Evolutionary conservation across 1,140 invertebrate genomes (phyloP).

Genomic region (Drosophila nigromelanica): DNA sequence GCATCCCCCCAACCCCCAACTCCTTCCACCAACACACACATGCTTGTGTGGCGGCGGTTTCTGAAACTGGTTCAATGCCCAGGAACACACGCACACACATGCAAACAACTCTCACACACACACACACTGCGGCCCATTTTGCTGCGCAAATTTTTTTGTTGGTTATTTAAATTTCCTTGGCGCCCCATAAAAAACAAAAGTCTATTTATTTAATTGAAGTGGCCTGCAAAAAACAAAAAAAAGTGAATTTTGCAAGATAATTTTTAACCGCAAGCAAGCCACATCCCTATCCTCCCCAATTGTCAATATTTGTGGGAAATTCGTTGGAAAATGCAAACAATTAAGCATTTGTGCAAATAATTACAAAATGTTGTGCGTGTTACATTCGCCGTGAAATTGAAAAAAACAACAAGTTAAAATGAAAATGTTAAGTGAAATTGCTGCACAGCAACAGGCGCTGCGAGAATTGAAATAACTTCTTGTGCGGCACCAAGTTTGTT

Average conservation of each 20-base stretch:
- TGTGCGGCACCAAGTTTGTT: slow-evolving; percentile 58
- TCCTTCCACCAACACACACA: background rate
- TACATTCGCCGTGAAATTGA: slow-evolving; percentile 75
- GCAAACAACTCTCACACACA: slow-evolving; percentile 23
- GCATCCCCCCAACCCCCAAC: background rate
- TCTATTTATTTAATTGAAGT: slow-evolving; percentile 81
- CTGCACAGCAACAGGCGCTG: slow-evolving; percentile 48
- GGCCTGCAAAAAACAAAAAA: slow-evolving; percentile 47
- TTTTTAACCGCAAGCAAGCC: slow-evolving; percentile 40
- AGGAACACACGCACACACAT: slow-evolving; percentile 13
- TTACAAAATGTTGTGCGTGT: slow-evolving; percentile 58
- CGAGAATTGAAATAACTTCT: slow-evolving; percentile 60
- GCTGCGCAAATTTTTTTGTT: slow-evolving; percentile 52
- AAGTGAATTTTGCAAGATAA: slow-evolving; percentile 59
- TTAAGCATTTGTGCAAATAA: slow-evolving; percentile 79
- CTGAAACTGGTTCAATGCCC: slow-evolving; percentile 69
- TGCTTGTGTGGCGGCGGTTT: slow-evolving; percentile 31
- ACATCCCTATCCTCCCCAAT: background rate
- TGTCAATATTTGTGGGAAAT: slow-evolving; percentile 78
- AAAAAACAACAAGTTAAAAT: slow-evolving; percentile 23
- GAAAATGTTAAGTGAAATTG: slow-evolving; percentile 41
- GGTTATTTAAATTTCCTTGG: slow-evolving; percentile 73
- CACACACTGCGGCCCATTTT: slow-evolving; percentile 27
- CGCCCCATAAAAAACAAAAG: slow-evolving; percentile 60
- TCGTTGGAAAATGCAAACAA: slow-evolving; percentile 76